Evolutionary conservation across 2,888 invertebrate species (phyloP).

Genomic region (Argynnis bischoffii): DNA sequence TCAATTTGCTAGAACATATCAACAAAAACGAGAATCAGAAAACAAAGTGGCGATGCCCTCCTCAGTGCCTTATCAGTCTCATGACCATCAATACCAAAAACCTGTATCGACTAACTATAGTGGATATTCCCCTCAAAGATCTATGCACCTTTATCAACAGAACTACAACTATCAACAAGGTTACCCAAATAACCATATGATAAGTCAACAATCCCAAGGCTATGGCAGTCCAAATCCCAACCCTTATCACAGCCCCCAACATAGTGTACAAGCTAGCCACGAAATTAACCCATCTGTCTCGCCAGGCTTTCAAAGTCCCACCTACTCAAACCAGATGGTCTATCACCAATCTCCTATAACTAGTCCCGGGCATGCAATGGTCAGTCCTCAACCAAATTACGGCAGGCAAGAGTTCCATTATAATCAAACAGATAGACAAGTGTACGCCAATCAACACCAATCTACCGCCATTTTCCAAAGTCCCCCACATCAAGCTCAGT

Average conservation of each 20-base stretch:
- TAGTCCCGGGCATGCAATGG: slow-evolving; percentile 68
- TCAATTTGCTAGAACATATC: slow-evolving; percentile 65
- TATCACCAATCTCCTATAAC: slow-evolving; percentile 50
- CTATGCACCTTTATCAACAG: slow-evolving; percentile 70
- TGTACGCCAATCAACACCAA: slow-evolving; percentile 64
- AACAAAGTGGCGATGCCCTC: slow-evolving; percentile 52
- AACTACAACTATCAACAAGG: slow-evolving; percentile 70
- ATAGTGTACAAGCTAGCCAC: slow-evolving; percentile 72
- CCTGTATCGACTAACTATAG: slow-evolving; percentile 60
- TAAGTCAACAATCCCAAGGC: slow-evolving; percentile 62
- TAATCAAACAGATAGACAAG: slow-evolving; percentile 66
- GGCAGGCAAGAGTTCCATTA: slow-evolving; percentile 69
- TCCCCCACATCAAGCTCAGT: slow-evolving; percentile 72
- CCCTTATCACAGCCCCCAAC: slow-evolving; percentile 71
- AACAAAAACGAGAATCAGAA: slow-evolving; percentile 64
- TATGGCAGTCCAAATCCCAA: slow-evolving; percentile 67
- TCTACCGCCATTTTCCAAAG: slow-evolving; percentile 60
- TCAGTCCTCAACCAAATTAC: slow-evolving; percentile 72
- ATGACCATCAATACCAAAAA: slow-evolving; percentile 78
- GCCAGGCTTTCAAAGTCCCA: slow-evolving; percentile 72
- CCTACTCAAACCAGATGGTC: slow-evolving; percentile 68
- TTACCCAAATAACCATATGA: slow-evolving; percentile 65
- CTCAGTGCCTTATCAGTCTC: slow-evolving; percentile 66
- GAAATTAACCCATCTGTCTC: slow-evolving; percentile 64
- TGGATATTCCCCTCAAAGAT: slow-evolving; percentile 68